Conservation (phyloP, 2,888 invertebrate species). For the Drosophila mercatorum region DNA sequence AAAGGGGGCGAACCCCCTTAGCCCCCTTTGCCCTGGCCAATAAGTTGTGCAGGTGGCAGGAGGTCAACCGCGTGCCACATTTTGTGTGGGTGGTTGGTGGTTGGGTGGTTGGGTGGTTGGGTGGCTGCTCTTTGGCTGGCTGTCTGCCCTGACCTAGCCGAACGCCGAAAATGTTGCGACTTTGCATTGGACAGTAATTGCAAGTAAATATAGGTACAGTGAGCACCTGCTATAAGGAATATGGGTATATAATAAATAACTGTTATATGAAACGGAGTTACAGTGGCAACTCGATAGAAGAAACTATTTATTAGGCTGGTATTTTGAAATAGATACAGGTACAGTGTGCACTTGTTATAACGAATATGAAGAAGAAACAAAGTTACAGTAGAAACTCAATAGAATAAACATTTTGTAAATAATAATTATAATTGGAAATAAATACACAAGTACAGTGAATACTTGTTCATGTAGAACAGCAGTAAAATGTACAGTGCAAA, state of each 20-base stretch:
- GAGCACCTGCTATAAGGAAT: background rate
- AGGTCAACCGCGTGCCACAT: slow-evolving; percentile 47
- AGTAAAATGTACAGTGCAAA: too few species aligned
- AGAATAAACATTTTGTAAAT: too few species aligned
- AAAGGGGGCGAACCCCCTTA: background rate
- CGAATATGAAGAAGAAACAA: too few species aligned
- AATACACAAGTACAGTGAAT: too few species aligned
- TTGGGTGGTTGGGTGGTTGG: background rate
- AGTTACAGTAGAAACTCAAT: too few species aligned
- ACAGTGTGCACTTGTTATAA: too few species aligned
- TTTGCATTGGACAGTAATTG: background rate
- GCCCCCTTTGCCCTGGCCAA: slow-evolving; percentile 4
- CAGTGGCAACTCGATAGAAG: background rate
- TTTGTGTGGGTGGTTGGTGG: background rate
- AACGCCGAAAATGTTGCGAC: slow-evolving; percentile 36
- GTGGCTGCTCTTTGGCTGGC: slow-evolving; percentile 10
- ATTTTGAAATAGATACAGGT: too few species aligned
- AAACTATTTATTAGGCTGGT: too few species aligned
- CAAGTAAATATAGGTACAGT: slow-evolving; percentile 1
- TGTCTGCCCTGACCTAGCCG: slow-evolving; percentile 56
- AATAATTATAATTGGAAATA: too few species aligned
- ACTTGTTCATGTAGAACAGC: too few species aligned
- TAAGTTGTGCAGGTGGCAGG: slow-evolving; percentile 21
- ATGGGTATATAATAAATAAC: too few species aligned
- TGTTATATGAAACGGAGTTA: background rate